Base-by-base conservation (phyloP, 2,113 vertebrate species). In the Aphyosemion australe region DNA sequence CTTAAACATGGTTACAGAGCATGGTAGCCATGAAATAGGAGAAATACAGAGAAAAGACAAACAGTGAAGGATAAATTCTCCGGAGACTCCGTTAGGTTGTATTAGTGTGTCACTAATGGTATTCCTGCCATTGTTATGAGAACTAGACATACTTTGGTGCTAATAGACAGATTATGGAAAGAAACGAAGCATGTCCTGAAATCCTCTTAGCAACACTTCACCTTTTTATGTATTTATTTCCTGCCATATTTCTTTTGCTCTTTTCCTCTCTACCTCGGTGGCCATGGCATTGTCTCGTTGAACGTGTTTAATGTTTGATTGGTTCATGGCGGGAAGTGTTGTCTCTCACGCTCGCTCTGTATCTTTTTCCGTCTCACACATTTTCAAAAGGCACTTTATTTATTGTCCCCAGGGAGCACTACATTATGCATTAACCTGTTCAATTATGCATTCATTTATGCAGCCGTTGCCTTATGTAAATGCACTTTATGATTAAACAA, bases 141-240 rank as follows among this genome's bases (percentile, higher is more conserved):
- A 90, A 89, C 90, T 90, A 84, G 84, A 89, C 91, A 90, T 90
- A 89, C 90, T 91, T 91, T 89, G 89, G 88, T 91, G 89, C 89
- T 93, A 93, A 93, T 92, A 92, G 91, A 90, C 89, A 90, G 92
- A 92, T 93, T 91, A 93, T 89, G 87, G 88, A 89, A 87, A 89
- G 89, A 90, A 92, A 91, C 90, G 83, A 92, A 92, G 89, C 91
- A 91, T 93, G 89, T 91, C 90, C 88, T 86, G 79, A 92, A 93
- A 93, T 91, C 90, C 90, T 86, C 89, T 91, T 88, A 91, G 86
- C 90, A 83, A 83, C 86, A 76, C 87, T 83, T 73, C 78, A 83
- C 79, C 80, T 77, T 89, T 82, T 89, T 87, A 84, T 89, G 86
- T 88, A 80, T 82, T 85, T 86, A 88, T 90, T 90, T 91, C 64